phyloP scores from a whole-genome alignment of 2,888 invertebrate species.

The Nomada hirtipes region DNA sequence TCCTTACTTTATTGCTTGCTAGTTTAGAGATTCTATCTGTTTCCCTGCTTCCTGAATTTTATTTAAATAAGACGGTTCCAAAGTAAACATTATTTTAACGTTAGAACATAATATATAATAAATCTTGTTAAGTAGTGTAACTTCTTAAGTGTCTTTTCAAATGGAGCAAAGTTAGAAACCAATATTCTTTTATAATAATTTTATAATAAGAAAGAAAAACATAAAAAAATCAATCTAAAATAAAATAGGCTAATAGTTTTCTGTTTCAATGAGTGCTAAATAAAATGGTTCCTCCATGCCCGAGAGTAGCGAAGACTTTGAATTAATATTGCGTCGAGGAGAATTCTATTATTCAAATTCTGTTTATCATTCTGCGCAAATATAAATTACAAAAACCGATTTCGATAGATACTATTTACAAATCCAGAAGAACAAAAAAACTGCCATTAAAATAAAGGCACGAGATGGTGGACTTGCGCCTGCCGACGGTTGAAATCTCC shows the following conservation, averaged over 20 bases:
- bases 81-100: too few relatives aligned
- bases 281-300: background rate
- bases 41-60: too few relatives aligned
- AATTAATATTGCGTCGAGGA: background rate
- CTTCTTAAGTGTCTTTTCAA: too few relatives aligned
- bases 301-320: slow-evolving; percentile 1
- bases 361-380: background rate
- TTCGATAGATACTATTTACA: too few relatives aligned
- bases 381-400: background rate
- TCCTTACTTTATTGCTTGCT: too few relatives aligned
- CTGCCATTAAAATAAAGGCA: slow-evolving; percentile 29
- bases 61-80: too few relatives aligned
- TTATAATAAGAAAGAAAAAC: too few relatives aligned
- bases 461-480: slow-evolving; percentile 56
- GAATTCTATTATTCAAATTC: background rate
- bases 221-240: background rate
- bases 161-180: too few relatives aligned
- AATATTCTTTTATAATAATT: too few relatives aligned
- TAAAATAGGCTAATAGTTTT: background rate
- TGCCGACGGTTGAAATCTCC: slow-evolving; percentile 80
- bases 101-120: too few relatives aligned
- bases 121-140: too few relatives aligned
- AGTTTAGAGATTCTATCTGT: too few relatives aligned
- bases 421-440: background rate
- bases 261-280: background rate